Conservation (phyloP, 2,888 invertebrate genomes). For the Eupithecia subfuscata region DNA sequence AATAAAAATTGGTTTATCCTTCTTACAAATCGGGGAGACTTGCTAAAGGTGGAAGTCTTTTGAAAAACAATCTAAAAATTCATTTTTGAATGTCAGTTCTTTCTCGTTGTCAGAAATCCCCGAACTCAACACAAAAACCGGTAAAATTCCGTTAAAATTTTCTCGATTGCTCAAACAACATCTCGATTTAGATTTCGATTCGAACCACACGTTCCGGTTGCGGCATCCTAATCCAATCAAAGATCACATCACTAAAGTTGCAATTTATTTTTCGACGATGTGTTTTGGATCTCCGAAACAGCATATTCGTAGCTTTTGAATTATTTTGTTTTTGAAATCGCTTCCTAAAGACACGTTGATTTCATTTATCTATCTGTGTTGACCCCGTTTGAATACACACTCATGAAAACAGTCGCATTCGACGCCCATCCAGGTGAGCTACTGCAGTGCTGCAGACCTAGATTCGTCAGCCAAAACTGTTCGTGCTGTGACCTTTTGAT, state of each 20-base stretch:
- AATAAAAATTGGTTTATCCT: neutral
- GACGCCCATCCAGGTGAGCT: slow-evolving; percentile 8
- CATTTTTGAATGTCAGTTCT: neutral
- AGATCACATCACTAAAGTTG: slow-evolving; percentile 6
- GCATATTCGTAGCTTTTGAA: neutral
- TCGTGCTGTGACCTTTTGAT: neutral
- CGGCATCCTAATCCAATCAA: neutral
- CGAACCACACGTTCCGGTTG: neutral
- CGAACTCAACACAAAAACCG: neutral
- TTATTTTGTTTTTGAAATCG: slow-evolving; percentile 2
- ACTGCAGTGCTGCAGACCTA: neutral
- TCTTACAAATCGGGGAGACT: neutral
- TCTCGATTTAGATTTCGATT: neutral
- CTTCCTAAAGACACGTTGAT: too few relatives aligned
- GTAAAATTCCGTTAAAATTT: neutral
- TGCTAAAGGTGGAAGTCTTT: neutral
- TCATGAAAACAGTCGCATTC: slow-evolving; percentile 6
- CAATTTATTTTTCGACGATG: neutral
- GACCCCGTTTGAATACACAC: neutral
- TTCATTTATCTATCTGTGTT: neutral
- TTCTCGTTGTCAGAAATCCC: neutral
- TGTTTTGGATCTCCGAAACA: neutral
- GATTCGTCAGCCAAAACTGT: slow-evolving; percentile 6
- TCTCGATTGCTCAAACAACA: neutral
- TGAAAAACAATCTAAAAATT: neutral